phyloP scores from a whole-genome alignment of 2,113 vertebrate species.

The Campylorhamphus procurvoides region DNA sequence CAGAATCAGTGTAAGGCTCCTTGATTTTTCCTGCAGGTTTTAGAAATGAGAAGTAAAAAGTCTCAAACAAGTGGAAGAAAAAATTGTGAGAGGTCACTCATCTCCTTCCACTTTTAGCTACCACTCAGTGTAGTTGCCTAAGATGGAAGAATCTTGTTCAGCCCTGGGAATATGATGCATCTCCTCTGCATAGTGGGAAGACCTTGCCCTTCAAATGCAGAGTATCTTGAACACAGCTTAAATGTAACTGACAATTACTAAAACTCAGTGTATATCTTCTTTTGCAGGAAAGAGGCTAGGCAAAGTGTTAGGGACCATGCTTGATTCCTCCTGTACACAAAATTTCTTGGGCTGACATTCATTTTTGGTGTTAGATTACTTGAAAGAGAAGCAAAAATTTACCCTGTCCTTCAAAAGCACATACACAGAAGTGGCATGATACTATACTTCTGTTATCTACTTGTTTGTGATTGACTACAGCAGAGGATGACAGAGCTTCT shows the following conservation, averaged over 20 bases:
- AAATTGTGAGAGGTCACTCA: background rate
- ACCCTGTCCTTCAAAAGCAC: background rate
- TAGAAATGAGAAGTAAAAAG: background rate
- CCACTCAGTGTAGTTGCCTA: background rate
- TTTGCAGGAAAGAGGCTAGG: background rate
- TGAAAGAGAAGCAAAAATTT: background rate
- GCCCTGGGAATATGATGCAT: background rate
- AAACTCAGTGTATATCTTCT: too few relatives aligned
- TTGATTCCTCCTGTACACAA: background rate
- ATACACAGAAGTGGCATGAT: background rate
- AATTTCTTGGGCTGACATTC: background rate
- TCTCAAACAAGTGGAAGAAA: background rate
- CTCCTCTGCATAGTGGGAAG: background rate
- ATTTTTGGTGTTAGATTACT: background rate
- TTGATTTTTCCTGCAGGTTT: background rate
- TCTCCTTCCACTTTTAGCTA: background rate
- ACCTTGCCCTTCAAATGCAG: background rate
- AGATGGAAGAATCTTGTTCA: background rate
- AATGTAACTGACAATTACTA: background rate
- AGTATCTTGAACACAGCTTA: background rate
- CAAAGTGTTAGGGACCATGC: background rate
- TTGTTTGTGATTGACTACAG: background rate
- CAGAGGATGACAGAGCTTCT: background rate
- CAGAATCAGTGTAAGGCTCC: background rate
- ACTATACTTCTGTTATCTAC: background rate